Evolutionary conservation across 2,888 invertebrate genomes (phyloP).

Genomic region (Phasia obesa): DNA sequence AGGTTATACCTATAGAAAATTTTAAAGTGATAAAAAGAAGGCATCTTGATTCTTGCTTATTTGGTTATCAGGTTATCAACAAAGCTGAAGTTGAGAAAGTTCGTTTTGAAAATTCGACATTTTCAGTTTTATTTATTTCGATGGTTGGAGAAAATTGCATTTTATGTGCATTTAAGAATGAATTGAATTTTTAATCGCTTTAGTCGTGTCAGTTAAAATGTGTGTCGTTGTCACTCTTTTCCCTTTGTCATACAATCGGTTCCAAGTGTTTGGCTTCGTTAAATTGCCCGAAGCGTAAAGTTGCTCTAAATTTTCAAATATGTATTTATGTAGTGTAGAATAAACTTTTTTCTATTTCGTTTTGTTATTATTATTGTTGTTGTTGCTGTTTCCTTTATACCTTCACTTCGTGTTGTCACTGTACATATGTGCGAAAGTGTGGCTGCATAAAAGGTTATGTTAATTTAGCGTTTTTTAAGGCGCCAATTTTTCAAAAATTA

Average conservation of each 20-base stretch:
- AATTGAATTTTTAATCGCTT: constrained; percentile 59
- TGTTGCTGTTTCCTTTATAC: constrained; percentile 21
- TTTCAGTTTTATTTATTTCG: constrained; percentile 16
- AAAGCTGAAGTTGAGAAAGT: constrained; percentile 8
- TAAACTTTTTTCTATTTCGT: neutral
- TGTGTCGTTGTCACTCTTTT: constrained; percentile 55
- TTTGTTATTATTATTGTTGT: constrained; percentile 7
- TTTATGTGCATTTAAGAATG: constrained; percentile 64
- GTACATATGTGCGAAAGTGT: neutral
- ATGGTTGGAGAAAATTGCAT: constrained; percentile 45
- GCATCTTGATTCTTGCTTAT: constrained; percentile 9
- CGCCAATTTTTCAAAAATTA: neutral
- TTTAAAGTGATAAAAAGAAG: constrained; percentile 12
- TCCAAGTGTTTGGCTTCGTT: constrained; percentile 64
- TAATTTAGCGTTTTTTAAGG: constrained; percentile 45
- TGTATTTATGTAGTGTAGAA: constrained; percentile 58
- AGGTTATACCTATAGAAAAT: constrained; percentile 33
- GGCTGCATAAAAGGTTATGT: neutral
- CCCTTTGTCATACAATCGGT: constrained; percentile 49
- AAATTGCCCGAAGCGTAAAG: constrained; percentile 69
- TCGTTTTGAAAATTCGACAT: neutral
- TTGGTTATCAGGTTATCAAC: neutral
- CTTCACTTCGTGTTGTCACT: constrained; percentile 15
- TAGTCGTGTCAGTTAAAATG: constrained; percentile 52
- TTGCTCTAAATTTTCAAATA: constrained; percentile 67